These are phyloP conservation scores for Umimayanthus chanpuru DNA, from an alignment of 92 coral and sea anemone species.

Conservation along the genomic window DNA sequence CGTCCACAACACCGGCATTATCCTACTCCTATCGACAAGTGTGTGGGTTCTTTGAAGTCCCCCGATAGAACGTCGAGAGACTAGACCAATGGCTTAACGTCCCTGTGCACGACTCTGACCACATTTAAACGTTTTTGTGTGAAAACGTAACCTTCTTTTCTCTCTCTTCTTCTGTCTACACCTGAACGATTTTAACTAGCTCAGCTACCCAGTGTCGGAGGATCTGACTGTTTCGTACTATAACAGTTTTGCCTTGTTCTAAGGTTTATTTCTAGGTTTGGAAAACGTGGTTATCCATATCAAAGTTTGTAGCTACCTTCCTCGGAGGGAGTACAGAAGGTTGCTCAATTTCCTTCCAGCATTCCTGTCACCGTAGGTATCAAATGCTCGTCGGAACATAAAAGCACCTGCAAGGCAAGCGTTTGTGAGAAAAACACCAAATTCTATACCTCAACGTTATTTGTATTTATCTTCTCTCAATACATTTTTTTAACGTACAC, in stretches of 20 bases:
- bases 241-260: neutral
- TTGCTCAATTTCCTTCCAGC: neutral
- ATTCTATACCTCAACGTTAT: no score
- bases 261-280: neutral
- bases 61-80: no score
- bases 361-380: neutral
- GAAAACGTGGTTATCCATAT: neutral
- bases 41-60: no score
- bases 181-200: neutral
- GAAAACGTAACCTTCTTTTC: no score
- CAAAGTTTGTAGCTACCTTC: neutral
- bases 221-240: neutral
- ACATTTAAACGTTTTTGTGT: no score
- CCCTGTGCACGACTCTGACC: no score
- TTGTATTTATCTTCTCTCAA: neutral
- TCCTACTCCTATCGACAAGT: no score
- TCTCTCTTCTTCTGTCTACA: no score
- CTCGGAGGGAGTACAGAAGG: neutral
- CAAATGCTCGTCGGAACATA: neutral
- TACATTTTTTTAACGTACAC: neutral
- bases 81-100: no score
- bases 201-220: neutral
- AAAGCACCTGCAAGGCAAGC: conserved; percentile 5
- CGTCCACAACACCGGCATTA: no score
- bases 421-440: neutral